phyloP scores from a whole-genome alignment of 2,797 vertebrate species.

The Acanthopagrus latus region DNA sequence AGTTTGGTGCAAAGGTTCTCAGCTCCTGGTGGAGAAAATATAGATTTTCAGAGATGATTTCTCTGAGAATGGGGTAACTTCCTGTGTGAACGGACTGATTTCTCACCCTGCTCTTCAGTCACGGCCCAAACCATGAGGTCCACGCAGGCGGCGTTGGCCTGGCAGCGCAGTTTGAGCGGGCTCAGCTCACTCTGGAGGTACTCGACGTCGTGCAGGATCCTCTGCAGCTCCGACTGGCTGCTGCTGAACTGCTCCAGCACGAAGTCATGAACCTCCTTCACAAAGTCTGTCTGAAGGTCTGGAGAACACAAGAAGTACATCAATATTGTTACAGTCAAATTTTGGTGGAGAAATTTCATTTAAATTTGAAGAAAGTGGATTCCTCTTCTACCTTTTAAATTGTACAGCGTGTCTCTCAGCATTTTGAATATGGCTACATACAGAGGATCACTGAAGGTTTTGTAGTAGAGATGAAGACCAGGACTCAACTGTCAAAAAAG shows the following conservation, averaged over 20 bases:
- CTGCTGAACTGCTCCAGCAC: constrained; percentile 97
- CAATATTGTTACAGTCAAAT: fast-evolving
- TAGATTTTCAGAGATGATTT: neutral
- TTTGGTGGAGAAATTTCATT: too few relatives aligned
- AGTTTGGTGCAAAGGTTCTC: constrained; percentile 97
- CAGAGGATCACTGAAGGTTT: constrained; percentile 94
- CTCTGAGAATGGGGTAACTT: too few relatives aligned
- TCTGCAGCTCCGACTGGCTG: constrained; percentile 96
- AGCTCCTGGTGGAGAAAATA: constrained; percentile 84
- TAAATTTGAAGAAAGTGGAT: neutral
- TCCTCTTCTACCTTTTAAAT: constrained; percentile 93
- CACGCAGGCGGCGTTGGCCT: constrained; percentile 97
- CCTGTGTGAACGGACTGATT: neutral
- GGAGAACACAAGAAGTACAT: neutral
- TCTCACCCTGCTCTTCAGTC: constrained; percentile 96
- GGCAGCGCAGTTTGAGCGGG: constrained; percentile 95
- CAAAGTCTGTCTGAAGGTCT: constrained; percentile 94
- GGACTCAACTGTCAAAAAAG: constrained; percentile 83
- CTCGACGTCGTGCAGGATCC: constrained; percentile 95
- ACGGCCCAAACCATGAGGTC: constrained; percentile 99
- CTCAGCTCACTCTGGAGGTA: constrained; percentile 93
- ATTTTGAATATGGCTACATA: constrained; percentile 98
- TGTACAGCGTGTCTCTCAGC: constrained; percentile 95
- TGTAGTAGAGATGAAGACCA: constrained; percentile 89
- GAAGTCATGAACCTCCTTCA: constrained; percentile 98